phyloP scores from a whole-genome alignment of 2,888 invertebrate species.

The Epinotia demarniana region DNA sequence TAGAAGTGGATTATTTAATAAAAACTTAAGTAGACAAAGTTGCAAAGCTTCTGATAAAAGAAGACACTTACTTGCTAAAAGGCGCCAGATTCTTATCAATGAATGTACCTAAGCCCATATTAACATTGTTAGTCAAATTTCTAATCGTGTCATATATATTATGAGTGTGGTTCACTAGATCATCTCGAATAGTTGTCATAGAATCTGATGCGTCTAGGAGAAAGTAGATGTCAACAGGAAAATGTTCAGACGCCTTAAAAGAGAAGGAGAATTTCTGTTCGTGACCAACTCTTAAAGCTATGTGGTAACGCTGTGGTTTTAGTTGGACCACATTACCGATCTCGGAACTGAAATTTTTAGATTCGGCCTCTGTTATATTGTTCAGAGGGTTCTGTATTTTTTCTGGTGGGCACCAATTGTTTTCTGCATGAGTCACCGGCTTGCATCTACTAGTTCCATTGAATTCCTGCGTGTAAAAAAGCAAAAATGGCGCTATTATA shows the following conservation, averaged over 20 bases:
- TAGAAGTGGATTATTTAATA: too few species aligned
- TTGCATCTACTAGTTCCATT: slow-evolving; percentile 1
- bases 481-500: too few species aligned
- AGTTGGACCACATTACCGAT: slow-evolving; percentile 10
- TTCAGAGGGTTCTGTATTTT: slow-evolving; percentile 2
- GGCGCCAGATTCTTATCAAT: slow-evolving; percentile 36
- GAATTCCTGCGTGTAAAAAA: slow-evolving; percentile 9
- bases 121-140: slow-evolving; percentile 19
- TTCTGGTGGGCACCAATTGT: slow-evolving; percentile 19
- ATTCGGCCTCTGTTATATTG: background rate
- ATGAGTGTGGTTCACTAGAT: slow-evolving; percentile 4
- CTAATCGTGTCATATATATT: slow-evolving; percentile 11
- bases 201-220: slow-evolving; percentile 26
- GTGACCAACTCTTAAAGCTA: slow-evolving; percentile 23
- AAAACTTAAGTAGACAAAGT: background rate
- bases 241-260: slow-evolving; percentile 26
- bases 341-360: slow-evolving; percentile 9
- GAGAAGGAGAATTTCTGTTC: slow-evolving; percentile 11
- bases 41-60: background rate
- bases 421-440: background rate
- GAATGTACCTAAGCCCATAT: slow-evolving; percentile 35
- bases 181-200: background rate
- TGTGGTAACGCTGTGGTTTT: slow-evolving; percentile 26
- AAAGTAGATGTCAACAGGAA: slow-evolving; percentile 35
- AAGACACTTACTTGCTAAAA: slow-evolving; percentile 30